A percentile compares a stretch with the other conserved stretches of the same genome.
Evolutionary conservation across 2,113 vertebrate genomes (phyloP).

Genomic region (Saguinus imperator): DNA sequence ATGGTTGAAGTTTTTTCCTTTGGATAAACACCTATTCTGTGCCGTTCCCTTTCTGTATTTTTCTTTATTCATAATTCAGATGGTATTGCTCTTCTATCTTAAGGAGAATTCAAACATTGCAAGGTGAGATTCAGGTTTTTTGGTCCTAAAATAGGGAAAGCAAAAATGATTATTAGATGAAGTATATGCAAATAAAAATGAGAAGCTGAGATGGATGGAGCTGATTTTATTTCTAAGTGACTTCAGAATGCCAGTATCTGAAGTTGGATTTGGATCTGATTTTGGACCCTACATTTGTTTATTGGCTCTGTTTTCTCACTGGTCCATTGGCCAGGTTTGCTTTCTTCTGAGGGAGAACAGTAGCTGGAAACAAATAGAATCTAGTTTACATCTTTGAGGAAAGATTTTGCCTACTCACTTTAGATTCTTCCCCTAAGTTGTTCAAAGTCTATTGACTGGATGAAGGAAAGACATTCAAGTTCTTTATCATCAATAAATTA

Average conservation of each 20-base stretch:
- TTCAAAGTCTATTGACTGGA: not conserved
- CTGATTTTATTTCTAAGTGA: not conserved
- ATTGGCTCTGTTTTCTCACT: not conserved
- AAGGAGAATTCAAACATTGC: slow-evolving; percentile 9
- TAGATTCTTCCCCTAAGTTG: not conserved
- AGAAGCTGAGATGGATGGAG: not conserved
- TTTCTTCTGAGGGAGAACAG: not conserved
- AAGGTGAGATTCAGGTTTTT: not conserved
- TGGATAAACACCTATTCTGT: slow-evolving; percentile 46
- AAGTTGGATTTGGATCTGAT: not conserved
- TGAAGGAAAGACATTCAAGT: not conserved
- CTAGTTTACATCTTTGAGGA: not conserved
- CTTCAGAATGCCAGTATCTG: not conserved
- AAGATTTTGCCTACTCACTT: not conserved
- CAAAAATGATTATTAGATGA: not conserved
- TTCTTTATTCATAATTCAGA: slow-evolving; percentile 9
- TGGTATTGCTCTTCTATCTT: not conserved
- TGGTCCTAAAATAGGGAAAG: not conserved
- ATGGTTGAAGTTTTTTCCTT: slow-evolving; percentile 35
- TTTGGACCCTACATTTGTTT: not conserved
- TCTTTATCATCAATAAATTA: not conserved
- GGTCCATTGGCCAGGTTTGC: not conserved
- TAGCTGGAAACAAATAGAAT: not conserved
- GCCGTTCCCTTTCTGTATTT: not conserved
- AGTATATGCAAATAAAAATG: not conserved